A percentile compares a stretch with the other conserved stretches of the same genome.
phyloP scores from a whole-genome alignment of 2,888 invertebrate genomes.

The Thereva nobilitata region DNA sequence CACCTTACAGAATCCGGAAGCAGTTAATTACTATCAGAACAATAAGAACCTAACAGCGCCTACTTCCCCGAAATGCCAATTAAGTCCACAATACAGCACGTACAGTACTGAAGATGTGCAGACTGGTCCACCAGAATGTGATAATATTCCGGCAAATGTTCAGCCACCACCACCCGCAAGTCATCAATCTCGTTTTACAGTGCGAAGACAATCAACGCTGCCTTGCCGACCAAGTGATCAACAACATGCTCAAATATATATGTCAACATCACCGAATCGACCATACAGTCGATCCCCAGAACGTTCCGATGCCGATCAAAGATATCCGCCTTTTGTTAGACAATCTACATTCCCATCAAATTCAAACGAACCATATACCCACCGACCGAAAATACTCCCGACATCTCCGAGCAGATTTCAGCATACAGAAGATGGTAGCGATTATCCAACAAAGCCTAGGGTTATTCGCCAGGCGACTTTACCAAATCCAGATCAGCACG shows the following conservation, averaged over 20 bases:
- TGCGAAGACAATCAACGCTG: constrained; percentile 56
- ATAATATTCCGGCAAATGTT: constrained; percentile 33
- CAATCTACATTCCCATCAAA: constrained; percentile 56
- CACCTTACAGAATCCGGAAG: constrained; percentile 47
- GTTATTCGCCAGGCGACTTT: constrained; percentile 55
- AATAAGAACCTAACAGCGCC: constrained; percentile 54
- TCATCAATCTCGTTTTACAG: constrained; percentile 42
- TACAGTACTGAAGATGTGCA: constrained; percentile 53
- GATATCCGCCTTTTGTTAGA: constrained; percentile 55
- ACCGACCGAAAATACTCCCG: constrained; percentile 51
- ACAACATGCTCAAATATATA: constrained; percentile 48
- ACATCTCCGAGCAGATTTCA: constrained; percentile 50
- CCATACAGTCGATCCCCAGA: constrained; percentile 55
- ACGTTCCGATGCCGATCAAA: constrained; percentile 50
- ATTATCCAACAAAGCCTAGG: constrained; percentile 48
- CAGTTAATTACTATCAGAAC: constrained; percentile 45
- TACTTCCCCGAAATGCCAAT: constrained; percentile 54
- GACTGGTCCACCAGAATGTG: constrained; percentile 15
- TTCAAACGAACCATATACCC: constrained; percentile 20
- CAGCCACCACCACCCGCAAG: constrained; percentile 33
- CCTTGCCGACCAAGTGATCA: constrained; percentile 49
- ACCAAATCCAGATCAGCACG: constrained; percentile 57
- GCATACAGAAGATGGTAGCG: constrained; percentile 44
- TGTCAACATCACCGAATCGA: constrained; percentile 57
- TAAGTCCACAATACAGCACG: constrained; percentile 52